Conservation (phyloP, 2,797 vertebrate genomes). For the Fistularia tabacaria region DNA sequence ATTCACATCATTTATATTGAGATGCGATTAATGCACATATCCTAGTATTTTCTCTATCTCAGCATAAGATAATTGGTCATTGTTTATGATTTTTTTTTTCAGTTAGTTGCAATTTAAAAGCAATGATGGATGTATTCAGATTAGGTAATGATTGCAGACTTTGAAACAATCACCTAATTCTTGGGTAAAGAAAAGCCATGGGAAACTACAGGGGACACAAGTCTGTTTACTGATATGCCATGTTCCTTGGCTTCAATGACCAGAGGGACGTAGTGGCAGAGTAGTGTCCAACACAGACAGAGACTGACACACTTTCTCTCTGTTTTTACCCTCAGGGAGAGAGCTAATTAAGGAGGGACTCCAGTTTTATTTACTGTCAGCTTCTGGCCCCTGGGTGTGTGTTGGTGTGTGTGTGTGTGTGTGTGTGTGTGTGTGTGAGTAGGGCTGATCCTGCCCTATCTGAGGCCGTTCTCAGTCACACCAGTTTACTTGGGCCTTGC, state of each 20-base stretch:
- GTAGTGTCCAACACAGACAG: constrained; percentile 53
- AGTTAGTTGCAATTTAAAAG: constrained; percentile 16
- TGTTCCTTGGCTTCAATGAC: constrained; percentile 33
- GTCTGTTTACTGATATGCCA: not conserved
- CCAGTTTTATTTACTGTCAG: constrained; percentile 74
- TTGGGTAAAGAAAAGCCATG: constrained; percentile 3
- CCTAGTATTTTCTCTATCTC: not conserved
- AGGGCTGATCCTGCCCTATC: constrained; percentile 41
- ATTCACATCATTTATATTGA: constrained; percentile 8
- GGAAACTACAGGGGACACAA: not conserved
- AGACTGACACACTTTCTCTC: constrained; percentile 72
- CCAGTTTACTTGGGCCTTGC: constrained; percentile 62
- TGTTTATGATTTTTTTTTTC: constrained; percentile 6
- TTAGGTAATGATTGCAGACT: too few relatives aligned
- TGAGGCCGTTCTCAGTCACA: constrained; percentile 59
- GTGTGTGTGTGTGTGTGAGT: constrained; percentile 14
- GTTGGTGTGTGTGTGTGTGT: constrained; percentile 38
- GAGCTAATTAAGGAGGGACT: constrained; percentile 72
- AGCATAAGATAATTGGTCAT: constrained; percentile 3
- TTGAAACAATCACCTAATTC: too few relatives aligned
- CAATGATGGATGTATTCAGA: constrained; percentile 4
- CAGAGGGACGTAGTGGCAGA: constrained; percentile 40
- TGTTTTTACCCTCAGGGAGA: constrained; percentile 61
- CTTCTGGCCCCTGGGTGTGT: constrained; percentile 53
- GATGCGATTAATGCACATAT: constrained; percentile 13